These are phyloP conservation scores for Platichthys flesus DNA, from an alignment of 2,113 vertebrate genomes.

Conservation along the genomic window DNA sequence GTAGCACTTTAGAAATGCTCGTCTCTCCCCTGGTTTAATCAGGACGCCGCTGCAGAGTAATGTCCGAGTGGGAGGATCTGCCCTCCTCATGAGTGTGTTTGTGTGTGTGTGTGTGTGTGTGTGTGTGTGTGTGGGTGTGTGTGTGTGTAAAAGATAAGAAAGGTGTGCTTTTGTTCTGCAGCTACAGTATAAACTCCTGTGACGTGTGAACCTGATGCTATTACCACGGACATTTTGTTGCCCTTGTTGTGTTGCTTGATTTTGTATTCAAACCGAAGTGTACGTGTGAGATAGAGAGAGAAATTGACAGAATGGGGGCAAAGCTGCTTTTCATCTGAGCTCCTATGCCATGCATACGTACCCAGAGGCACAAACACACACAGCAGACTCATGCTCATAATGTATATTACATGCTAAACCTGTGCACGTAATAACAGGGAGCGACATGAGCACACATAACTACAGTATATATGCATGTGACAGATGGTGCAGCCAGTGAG, in stretches of 20 bases:
- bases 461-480: neutral
- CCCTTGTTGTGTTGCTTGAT: neutral
- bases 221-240: neutral
- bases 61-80: conserved; percentile 20
- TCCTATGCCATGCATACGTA: neutral
- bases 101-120: neutral
- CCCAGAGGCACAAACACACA: conserved; percentile 2
- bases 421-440: conserved; percentile 32
- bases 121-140: neutral
- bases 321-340: conserved; percentile 8
- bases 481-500: conserved; percentile 55
- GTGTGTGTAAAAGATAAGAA: neutral
- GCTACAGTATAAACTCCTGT: neutral
- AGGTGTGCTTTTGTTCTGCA: neutral
- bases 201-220: neutral
- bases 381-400: neutral
- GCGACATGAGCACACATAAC: conserved; percentile 18
- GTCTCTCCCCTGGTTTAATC: conserved; percentile 17
- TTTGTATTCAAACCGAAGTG: conserved; percentile 12
- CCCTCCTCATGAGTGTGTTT: neutral
- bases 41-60: conserved; percentile 31
- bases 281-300: neutral
- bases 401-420: conserved; percentile 18
- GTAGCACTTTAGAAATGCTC: conserved; percentile 22
- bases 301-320: conserved; percentile 55